Percentiles rank a stretch among this genome's conserved stretches.
phyloP scores from a whole-genome alignment of 2,113 vertebrate species.

The Rousettus leschenaultii region DNA sequence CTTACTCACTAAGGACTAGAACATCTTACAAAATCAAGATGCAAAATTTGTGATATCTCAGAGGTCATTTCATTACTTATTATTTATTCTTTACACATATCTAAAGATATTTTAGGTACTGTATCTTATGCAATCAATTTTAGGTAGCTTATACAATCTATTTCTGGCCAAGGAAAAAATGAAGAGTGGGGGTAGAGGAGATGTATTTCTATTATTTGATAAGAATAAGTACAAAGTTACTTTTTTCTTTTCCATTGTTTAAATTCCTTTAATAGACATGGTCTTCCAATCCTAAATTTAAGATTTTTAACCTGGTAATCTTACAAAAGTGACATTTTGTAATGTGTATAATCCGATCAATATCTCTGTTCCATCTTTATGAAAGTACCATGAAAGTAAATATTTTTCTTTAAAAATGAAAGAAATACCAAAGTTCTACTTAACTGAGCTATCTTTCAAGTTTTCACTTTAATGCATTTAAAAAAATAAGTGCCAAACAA shows the following conservation, averaged over 20 bases:
- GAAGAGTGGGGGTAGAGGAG: not conserved
- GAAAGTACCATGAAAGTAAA: conserved; percentile 5
- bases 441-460: not conserved
- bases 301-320: not conserved
- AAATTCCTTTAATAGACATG: not conserved
- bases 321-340: not conserved
- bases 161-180: not conserved
- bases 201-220: not conserved
- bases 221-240: not conserved
- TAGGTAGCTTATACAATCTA: not conserved
- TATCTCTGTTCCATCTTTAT: not conserved
- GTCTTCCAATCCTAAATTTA: not conserved
- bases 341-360: not conserved
- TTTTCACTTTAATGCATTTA: not conserved
- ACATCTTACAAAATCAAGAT: not conserved
- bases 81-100: not conserved
- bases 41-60: not conserved
- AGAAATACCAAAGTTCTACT: not conserved
- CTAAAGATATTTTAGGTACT: not conserved
- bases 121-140: not conserved
- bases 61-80: not conserved
- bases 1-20: not conserved
- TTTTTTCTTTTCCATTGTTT: not conserved
- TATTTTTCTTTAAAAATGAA: conserved; percentile 11
- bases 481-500: not conserved